A percentile compares a stretch with the other conserved stretches of the same genome.
Evolutionary conservation across 1,140 invertebrate genomes (phyloP).

Genomic region (Meloidogyne chitwoodi): DNA sequence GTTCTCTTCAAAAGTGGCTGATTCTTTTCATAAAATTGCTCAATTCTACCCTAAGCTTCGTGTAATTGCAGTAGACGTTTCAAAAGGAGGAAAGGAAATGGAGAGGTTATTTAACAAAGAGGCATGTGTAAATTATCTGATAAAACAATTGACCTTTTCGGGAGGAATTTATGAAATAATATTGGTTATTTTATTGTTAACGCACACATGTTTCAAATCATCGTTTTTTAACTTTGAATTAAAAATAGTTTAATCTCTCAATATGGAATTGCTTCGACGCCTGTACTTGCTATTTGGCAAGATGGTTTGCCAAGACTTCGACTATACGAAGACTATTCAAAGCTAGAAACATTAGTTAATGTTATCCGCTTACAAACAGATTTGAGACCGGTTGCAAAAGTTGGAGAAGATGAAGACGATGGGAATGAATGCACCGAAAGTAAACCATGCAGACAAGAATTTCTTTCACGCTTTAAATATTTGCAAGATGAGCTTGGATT

Average conservation of each 20-base stretch:
- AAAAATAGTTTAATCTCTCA: slow-evolving; percentile 32
- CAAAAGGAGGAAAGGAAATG: slow-evolving; percentile 13
- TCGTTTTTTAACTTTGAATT: too few species aligned
- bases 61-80: slow-evolving; percentile 38
- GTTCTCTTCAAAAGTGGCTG: slow-evolving; percentile 36
- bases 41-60: slow-evolving; percentile 31
- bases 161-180: too few species aligned
- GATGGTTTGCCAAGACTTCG: slow-evolving; percentile 31
- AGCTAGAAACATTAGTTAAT: slow-evolving; percentile 20
- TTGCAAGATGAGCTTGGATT: slow-evolving; percentile 28
- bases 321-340: slow-evolving; percentile 31
- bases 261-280: slow-evolving; percentile 36
- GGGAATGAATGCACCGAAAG: background rate
- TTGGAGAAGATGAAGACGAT: background rate
- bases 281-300: slow-evolving; percentile 37
- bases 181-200: too few species aligned
- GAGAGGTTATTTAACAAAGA: slow-evolving; percentile 14
- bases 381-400: background rate
- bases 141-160: too few species aligned
- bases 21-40: slow-evolving; percentile 26
- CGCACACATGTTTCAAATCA: too few species aligned
- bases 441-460: slow-evolving; percentile 22
- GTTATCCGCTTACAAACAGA: slow-evolving; percentile 21
- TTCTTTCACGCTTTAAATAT: slow-evolving; percentile 23
- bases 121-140: background rate